Percentiles rank a stretch among this genome's conserved stretches.
phyloP scores from a whole-genome alignment of 2,888 invertebrate species.

The Cyaniris semiargus region DNA sequence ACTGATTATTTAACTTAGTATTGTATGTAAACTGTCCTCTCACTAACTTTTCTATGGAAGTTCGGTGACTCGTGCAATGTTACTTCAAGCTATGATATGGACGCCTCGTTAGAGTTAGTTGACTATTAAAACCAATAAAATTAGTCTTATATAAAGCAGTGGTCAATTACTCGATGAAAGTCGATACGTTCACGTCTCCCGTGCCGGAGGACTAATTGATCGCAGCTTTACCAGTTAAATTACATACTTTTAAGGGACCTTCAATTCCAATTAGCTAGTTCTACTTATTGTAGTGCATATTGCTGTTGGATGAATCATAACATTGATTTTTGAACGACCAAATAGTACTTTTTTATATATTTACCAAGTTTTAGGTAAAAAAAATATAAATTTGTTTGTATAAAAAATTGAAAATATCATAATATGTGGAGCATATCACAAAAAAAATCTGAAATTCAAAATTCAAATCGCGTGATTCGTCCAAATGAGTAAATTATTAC shows the following conservation, averaged over 20 bases:
- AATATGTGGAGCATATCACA: constrained; percentile 77
- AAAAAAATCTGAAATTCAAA: constrained; percentile 57
- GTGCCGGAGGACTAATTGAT: constrained; percentile 60
- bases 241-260: constrained; percentile 81
- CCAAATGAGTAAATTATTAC: constrained; percentile 67
- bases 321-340: constrained; percentile 71
- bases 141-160: constrained; percentile 73
- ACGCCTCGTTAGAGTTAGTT: constrained; percentile 78
- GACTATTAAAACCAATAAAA: constrained; percentile 75
- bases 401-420: constrained; percentile 70
- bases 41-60: constrained; percentile 69
- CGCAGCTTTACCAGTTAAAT: constrained; percentile 69
- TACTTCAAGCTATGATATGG: constrained; percentile 75
- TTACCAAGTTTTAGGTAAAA: constrained; percentile 70
- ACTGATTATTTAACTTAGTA: constrained; percentile 64
- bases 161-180: constrained; percentile 64
- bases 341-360: constrained; percentile 74
- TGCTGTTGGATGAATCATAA: constrained; percentile 69
- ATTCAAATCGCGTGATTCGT: constrained; percentile 61
- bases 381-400: constrained; percentile 64
- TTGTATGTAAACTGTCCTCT: constrained; percentile 59
- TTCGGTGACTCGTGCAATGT: constrained; percentile 74
- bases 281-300: constrained; percentile 77
- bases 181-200: constrained; percentile 27
- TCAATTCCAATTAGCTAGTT: constrained; percentile 80